Base-by-base conservation (phyloP, 1,140 invertebrate species). In the Octopus sinensis region DNA sequence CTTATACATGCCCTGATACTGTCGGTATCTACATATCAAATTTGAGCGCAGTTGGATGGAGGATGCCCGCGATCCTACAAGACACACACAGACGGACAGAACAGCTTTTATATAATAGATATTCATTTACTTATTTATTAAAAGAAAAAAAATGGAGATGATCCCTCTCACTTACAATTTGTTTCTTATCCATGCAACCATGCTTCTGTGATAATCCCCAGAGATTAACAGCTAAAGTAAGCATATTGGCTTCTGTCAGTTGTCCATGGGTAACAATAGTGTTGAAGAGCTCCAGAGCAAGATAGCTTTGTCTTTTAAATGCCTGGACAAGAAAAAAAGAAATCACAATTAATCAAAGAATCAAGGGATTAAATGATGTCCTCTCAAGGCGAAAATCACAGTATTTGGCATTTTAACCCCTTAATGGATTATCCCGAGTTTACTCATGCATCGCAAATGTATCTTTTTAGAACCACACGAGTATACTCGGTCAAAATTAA, bases 161-260 rank as follows among this genome's bases (percentile, higher is more conserved):
- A 43, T 43, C 2, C 30, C 2, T 43, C 30, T 43, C 30, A 43
- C 84, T 84, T 83, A 90, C 88, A 83, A 85, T 85, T 80, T 84
- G 84, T 82, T 88, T 90, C n/a, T 87, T 84, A 88, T 94, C 88
- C 54, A 82, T 93, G 56, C 88, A 88, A 51, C 91, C 90, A 87
- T 93, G 90, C 88, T 93, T 94, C 79, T 93, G 91, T n/a, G 94
- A 93, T 79, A 96, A 91, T 83, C 93, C 92, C 95, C 95, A 96
- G 10, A 97, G 91, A 90, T 96, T 96, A 0, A 93, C 86, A 52
- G 94, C 94, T 62, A 97, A 90, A 54, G 91, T 92, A 1, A 92
- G 91, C 84, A 95, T 91, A 6, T 92, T 89, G 71, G 92, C 90
- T 54, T 88, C 78, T 43, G 90, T 91, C n/a, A 96, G 86, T 90